A percentile compares a stretch with the other conserved stretches of the same genome.
phyloP scores from a whole-genome alignment of 2,888 invertebrate species.

The Sicus ferrugineus region DNA sequence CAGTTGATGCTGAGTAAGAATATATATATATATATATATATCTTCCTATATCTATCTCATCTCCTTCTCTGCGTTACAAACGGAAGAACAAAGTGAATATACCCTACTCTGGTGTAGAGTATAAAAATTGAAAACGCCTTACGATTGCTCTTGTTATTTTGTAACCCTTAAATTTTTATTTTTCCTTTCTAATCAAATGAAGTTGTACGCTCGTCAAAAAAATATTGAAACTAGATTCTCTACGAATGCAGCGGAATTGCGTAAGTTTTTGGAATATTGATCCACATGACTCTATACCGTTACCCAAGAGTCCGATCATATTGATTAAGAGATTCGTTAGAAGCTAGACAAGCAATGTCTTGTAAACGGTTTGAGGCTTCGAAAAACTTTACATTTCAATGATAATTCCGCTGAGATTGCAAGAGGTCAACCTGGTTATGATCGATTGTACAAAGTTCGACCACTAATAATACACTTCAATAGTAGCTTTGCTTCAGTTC shows the following conservation, averaged over 20 bases:
- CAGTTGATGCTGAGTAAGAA: too few relatives aligned
- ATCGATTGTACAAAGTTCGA: conserved; percentile 12
- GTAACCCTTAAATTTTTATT: not conserved
- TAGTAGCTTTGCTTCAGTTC: not conserved
- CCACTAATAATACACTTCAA: conserved; percentile 22
- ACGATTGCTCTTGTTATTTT: conserved; percentile 14
- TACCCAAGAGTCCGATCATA: conserved; percentile 5
- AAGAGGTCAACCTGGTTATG: not conserved
- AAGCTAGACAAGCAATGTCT: conserved; percentile 12
- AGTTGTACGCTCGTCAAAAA: conserved; percentile 22
- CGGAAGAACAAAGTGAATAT: too few relatives aligned
- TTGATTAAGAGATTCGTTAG: conserved; percentile 16
- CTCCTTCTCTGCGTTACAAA: too few relatives aligned
- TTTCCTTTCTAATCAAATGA: conserved; percentile 21
- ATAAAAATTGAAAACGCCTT: conserved; percentile 17
- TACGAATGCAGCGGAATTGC: conserved; percentile 16
- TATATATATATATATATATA: too few relatives aligned
- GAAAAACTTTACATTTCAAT: conserved; percentile 10
- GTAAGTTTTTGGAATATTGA: conserved; percentile 20
- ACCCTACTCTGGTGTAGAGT: too few relatives aligned
- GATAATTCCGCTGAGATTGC: not conserved
- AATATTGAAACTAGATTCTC: conserved; percentile 7
- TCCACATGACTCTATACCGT: conserved; percentile 20
- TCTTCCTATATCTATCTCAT: too few relatives aligned
- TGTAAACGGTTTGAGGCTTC: conserved; percentile 13